Conservation (phyloP, 2,113 vertebrate species). For the Saimiri boliviensis region DNA sequence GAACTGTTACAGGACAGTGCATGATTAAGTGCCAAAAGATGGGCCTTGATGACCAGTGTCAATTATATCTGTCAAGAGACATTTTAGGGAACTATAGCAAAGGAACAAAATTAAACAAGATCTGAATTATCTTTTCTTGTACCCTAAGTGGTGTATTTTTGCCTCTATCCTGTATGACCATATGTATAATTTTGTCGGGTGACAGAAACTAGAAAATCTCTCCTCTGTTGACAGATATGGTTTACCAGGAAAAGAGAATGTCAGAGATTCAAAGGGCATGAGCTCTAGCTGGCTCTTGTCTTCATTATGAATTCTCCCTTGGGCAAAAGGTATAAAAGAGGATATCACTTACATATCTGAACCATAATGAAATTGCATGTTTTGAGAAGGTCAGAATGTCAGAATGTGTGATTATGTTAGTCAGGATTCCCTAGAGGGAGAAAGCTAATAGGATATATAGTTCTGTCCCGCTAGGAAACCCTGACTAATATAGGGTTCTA, state of each 20-base stretch:
- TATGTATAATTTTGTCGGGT: not conserved
- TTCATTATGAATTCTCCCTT: not conserved
- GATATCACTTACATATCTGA: conserved; percentile 37
- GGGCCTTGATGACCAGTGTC: not conserved
- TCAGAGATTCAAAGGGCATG: not conserved
- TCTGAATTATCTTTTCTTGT: not conserved
- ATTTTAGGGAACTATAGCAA: not conserved
- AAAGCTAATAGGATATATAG: no score
- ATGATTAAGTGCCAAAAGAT: not conserved
- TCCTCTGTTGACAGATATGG: not conserved
- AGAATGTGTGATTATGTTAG: no score
- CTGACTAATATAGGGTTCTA: no score
- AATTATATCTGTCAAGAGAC: not conserved
- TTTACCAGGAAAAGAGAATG: not conserved
- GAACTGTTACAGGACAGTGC: not conserved
- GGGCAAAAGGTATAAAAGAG: not conserved
- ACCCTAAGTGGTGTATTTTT: not conserved
- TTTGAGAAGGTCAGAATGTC: conserved; percentile 51
- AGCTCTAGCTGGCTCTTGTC: not conserved
- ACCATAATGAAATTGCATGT: conserved; percentile 57
- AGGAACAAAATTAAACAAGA: not conserved
- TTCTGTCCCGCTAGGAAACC: no score
- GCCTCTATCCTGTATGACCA: not conserved
- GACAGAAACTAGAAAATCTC: not conserved
- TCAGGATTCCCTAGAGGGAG: no score